phyloP scores from a whole-genome alignment of 2,797 vertebrate genomes.

The Champsocephalus esox region DNA sequence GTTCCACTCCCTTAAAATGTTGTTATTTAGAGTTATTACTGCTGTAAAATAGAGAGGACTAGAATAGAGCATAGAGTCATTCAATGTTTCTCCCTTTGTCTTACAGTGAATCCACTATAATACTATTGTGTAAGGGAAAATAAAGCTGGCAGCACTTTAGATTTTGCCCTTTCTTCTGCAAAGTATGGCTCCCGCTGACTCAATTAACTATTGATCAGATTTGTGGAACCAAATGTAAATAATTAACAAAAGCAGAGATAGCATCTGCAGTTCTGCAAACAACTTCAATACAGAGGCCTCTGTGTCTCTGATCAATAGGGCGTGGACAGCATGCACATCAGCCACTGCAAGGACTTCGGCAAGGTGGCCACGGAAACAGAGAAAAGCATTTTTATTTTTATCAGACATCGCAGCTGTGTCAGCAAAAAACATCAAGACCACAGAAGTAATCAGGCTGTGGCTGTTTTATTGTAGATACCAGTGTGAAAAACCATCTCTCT shows the following conservation, averaged over 20 bases:
- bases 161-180: constrained; percentile 47
- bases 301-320: constrained; percentile 75
- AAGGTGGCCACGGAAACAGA: constrained; percentile 59
- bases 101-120: constrained; percentile 24
- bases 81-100: constrained; percentile 13
- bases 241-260: constrained; percentile 80
- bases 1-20: constrained; percentile 53
- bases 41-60: constrained; percentile 33
- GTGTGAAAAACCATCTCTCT: constrained; percentile 39
- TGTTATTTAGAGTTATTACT: constrained; percentile 59
- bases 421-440: constrained; percentile 67
- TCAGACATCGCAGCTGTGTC: constrained; percentile 70
- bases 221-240: constrained; percentile 78
- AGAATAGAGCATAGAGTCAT: constrained; percentile 26
- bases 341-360: constrained; percentile 50
- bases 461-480: constrained; percentile 63
- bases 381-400: constrained; percentile 69
- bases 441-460: constrained; percentile 46
- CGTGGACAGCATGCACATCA: constrained; percentile 54
- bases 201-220: constrained; percentile 84
- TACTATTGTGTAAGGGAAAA: constrained; percentile 19
- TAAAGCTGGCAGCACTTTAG: constrained; percentile 33
- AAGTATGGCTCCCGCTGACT: constrained; percentile 66
- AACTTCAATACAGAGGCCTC: constrained; percentile 68
- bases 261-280: constrained; percentile 76